Evolutionary conservation across 1,140 invertebrate species (phyloP).

Genomic region (Pissodes strobi): DNA sequence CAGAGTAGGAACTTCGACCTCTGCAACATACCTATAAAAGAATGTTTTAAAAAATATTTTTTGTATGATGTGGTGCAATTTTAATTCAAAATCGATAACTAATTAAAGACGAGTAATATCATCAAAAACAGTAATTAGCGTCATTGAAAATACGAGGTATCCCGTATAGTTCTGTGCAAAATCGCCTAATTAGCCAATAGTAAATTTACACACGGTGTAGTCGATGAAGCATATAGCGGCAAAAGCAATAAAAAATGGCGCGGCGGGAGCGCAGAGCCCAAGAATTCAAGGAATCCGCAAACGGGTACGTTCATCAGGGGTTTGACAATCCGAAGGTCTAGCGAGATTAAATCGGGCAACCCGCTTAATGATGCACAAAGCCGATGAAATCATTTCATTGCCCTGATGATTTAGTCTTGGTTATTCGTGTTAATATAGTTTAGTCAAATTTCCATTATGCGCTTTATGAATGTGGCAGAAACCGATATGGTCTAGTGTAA

Average conservation of each 20-base stretch:
- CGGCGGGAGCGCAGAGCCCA: slow-evolving; percentile 33
- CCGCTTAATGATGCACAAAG: background rate
- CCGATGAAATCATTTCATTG: background rate
- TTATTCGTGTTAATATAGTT: too few species aligned
- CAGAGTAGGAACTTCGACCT: too few species aligned
- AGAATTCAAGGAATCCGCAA: slow-evolving; percentile 41
- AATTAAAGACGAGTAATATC: background rate
- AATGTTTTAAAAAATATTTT: too few species aligned
- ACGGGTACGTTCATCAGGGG: slow-evolving; percentile 46
- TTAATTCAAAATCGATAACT: too few species aligned
- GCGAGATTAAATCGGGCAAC: slow-evolving; percentile 25
- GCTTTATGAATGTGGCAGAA: too few species aligned
- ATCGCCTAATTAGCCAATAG: slow-evolving; percentile 39
- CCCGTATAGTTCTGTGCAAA: slow-evolving; percentile 25
- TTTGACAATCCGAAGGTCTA: slow-evolving; percentile 45
- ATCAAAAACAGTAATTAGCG: background rate
- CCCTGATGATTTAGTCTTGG: too few species aligned
- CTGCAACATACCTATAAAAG: too few species aligned
- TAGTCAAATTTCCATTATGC: too few species aligned
- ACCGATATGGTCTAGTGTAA: too few species aligned
- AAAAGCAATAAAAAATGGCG: slow-evolving; percentile 37
- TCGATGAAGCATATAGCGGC: slow-evolving; percentile 1
- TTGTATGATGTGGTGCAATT: too few species aligned
- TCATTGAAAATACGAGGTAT: background rate
- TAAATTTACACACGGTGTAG: slow-evolving; percentile 32